Evolutionary conservation across 53 echinoderm and acorn worm genomes (phyloP), one percentile per base, ranked within the genome.

Genomic region (Hippasteria phrygiana): DNA sequence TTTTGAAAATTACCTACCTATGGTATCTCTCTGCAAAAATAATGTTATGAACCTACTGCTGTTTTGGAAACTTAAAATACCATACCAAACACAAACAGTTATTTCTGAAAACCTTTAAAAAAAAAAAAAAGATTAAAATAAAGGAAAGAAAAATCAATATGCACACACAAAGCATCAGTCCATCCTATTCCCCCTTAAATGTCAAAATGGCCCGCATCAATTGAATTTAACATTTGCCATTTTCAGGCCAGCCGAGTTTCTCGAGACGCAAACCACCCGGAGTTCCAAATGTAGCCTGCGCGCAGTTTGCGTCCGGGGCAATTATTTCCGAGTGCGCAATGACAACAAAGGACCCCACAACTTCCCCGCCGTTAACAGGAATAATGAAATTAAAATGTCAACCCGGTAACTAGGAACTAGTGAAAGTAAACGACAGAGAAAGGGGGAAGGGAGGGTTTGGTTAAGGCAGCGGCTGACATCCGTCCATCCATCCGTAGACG

Each of bases 341-440:
- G 85, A 85, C 85, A 85, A 85, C 85, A 85, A 85, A 79, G 53
- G 83, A 85, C 35, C 51, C 71, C 22, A 6, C 70, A n/a, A 71
- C 85, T 85, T 85, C 85, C n/a, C 85, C 22, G 71, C 85, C 34
- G 85, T 70, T 71, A 85, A 71, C 69, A 51, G 69, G 70, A 85
- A 69, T 71, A 85, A 81, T 81, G 81, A 85, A 71, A 85, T 85
- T 71, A 85, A 85, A 85, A 85, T 85, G 85, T 85, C 85, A 85
- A 37, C 50, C 78, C 5, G 56, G 76, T 5, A 48, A 32, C 65
- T 26, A 32, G 63, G 63, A 66, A n/a, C 32, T 28, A n/a, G 5
- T 10, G 62, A 14, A 62, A 20, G 5, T 11, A 62, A 62, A 62
- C 5, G 20, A 70, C 36, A 38, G 36, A n/a, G 35, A 37, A 37